phyloP scores from a whole-genome alignment of 1,140 invertebrate genomes.

The Zaprionus gabonicus region DNA sequence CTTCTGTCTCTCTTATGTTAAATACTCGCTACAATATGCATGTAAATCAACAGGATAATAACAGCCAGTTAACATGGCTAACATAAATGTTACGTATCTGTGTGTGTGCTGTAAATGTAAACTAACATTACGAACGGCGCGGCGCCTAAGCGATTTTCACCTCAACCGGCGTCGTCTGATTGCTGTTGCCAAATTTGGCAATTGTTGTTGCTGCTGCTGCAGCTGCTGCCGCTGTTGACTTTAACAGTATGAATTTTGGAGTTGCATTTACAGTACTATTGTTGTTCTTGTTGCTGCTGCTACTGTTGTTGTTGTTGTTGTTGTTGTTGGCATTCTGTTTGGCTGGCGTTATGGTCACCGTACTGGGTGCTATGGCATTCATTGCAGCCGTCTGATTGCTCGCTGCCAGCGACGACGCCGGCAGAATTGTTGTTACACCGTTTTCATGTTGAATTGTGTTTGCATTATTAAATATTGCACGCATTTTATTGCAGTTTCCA shows the following conservation, averaged over 20 bases:
- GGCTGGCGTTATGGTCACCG: conserved; percentile 78
- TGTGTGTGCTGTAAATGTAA: background rate
- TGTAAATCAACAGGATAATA: conserved; percentile 47
- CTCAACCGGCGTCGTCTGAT: conserved; percentile 35
- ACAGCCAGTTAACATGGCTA: conserved; percentile 50
- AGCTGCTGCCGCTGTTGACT: conserved; percentile 28
- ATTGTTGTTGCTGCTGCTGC: background rate
- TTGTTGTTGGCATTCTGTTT: conserved; percentile 49
- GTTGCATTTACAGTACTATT: conserved; percentile 6
- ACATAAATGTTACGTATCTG: conserved; percentile 35
- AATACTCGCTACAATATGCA: conserved; percentile 44
- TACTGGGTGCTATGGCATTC: conserved; percentile 78
- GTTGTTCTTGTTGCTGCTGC: background rate
- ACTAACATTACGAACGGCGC: background rate
- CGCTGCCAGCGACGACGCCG: conserved; percentile 76
- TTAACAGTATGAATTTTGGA: conserved; percentile 63
- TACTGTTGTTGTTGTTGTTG: background rate
- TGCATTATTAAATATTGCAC: conserved; percentile 78
- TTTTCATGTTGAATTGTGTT: conserved; percentile 81
- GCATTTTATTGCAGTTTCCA: conserved; percentile 67
- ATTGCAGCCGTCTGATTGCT: conserved; percentile 74
- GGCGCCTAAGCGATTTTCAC: conserved; percentile 55
- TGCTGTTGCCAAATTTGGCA: conserved; percentile 20
- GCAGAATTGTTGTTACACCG: conserved; percentile 78
- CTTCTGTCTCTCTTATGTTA: conserved; percentile 7